phyloP scores from a whole-genome alignment of 2,113 vertebrate genomes.

The Perca fluviatilis region DNA sequence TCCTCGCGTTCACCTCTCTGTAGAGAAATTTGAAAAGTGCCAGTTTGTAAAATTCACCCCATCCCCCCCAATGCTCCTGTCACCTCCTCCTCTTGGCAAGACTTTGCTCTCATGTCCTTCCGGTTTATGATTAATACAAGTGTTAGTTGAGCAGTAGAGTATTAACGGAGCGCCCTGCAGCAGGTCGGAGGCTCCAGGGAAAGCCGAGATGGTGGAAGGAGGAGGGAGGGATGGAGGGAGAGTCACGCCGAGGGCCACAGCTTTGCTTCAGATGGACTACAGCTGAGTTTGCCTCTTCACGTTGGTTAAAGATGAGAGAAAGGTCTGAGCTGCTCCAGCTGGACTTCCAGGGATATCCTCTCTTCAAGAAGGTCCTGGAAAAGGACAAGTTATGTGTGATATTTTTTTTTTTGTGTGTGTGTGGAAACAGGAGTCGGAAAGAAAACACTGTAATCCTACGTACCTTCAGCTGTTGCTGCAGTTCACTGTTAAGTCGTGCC shows the following conservation, averaged over 20 bases:
- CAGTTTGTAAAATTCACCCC: conserved; percentile 55
- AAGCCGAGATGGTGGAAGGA: conserved; percentile 36
- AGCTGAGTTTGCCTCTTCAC: conserved; percentile 55
- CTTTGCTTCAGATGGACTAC: conserved; percentile 56
- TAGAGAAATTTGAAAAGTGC: conserved; percentile 68
- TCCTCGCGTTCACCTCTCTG: conserved; percentile 47
- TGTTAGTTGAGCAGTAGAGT: conserved; percentile 42
- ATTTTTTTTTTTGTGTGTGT: not conserved
- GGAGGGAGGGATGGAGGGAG: conserved; percentile 9
- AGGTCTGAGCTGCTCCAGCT: conserved; percentile 99
- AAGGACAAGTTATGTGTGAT: not conserved
- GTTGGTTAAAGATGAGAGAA: conserved; percentile 97
- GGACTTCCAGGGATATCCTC: conserved; percentile 98
- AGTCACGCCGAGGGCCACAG: conserved; percentile 45
- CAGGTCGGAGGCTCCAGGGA: conserved; percentile 23
- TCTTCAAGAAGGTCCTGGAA: conserved; percentile 97
- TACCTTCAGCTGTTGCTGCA: conserved; percentile 99
- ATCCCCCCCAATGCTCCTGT: not conserved
- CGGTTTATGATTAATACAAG: conserved; percentile 38
- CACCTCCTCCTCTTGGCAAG: conserved; percentile 20
- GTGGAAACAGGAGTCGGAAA: accelerated
- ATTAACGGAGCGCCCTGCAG: conserved; percentile 49
- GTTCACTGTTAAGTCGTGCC: conserved; percentile 98
- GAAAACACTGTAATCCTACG: not conserved
- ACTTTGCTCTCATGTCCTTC: conserved; percentile 55